Base-by-base conservation (phyloP, 2,113 vertebrate species). In the Percina caprodes region DNA sequence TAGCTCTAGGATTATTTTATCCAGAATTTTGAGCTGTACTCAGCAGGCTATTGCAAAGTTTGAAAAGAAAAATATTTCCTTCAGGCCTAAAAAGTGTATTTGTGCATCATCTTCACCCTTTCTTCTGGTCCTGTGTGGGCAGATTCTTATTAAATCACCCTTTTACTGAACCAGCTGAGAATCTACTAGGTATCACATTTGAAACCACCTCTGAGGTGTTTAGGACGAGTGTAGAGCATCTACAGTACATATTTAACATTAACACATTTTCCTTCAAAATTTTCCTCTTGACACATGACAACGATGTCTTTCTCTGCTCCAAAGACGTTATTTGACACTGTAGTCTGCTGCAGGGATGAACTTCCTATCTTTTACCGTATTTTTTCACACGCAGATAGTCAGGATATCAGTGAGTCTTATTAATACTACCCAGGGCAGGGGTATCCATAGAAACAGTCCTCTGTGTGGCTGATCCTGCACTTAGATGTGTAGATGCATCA, bases 371-470 rank as follows among this genome's bases (percentile, higher is more conserved):
- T 42, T 73, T 15, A 12, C 61, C 59, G 63, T 61, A 30, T 83
- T 63, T 74, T 60, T 65, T 69, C 26, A 71, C 10, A 3, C 59
- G 5, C 61, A 76, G 54, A 89, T 67, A 86, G 77, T 85, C 65
- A 78, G 62, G 58, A 80, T 89, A 79, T 88, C 79, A 79, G 58
- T 46, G 49, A 77, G 67, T 52, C 70, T 84, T 72, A 74, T 81
- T 76, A 87, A 84, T 54, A 69, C 85, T 58, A 77, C 42, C 63
- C 77, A 82, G 91, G 91, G 82, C 78, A 91, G 80, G 81, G 83
- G 91, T 94, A 90, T 91, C 92, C 92, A 94, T 93, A 89, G 90
- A 89, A 94, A 94, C 93, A 87, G 87, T 74, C 90, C 88, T 84
- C 67, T 61, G 83, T 71, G 86, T 77, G 70, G 83, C 74, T 76